phyloP scores from a whole-genome alignment of 2,797 vertebrate species.

The Siniperca undulata region DNA sequence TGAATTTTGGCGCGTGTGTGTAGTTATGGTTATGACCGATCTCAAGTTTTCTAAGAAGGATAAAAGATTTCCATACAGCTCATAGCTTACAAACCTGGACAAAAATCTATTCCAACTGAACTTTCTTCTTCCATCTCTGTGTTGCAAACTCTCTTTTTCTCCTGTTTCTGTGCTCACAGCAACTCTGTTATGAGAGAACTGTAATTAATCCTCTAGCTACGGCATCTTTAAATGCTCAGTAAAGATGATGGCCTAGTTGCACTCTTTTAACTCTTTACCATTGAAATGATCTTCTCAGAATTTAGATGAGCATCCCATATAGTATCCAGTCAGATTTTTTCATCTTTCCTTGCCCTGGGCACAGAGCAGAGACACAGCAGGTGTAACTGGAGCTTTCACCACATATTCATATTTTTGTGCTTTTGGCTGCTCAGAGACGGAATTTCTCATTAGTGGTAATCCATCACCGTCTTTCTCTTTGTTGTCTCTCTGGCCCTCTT shows the following conservation, averaged over 20 bases:
- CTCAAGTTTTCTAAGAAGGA: slow-evolving; percentile 18
- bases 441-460: slow-evolving; percentile 54
- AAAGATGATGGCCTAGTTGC: not conserved
- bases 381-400: slow-evolving; percentile 68
- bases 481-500: slow-evolving; percentile 40
- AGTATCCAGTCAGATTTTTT: not conserved
- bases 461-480: slow-evolving; percentile 60
- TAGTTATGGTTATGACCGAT: slow-evolving; percentile 4
- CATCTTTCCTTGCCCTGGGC: not conserved
- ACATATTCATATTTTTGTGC: slow-evolving; percentile 63
- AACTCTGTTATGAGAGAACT: not conserved
- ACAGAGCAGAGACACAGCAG: slow-evolving; percentile 47
- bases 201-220: not conserved
- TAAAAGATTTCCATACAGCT: not conserved
- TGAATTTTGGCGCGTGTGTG: not conserved
- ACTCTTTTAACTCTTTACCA: not conserved
- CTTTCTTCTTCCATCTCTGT: not conserved
- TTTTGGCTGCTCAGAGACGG: slow-evolving; percentile 47
- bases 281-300: not conserved
- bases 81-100: not conserved
- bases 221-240: not conserved
- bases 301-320: not conserved
- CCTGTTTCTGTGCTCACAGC: not conserved
- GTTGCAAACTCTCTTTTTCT: not conserved
- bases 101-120: not conserved